Conservation (phyloP, 2,113 vertebrate species). For the Semnornis frantzii region DNA sequence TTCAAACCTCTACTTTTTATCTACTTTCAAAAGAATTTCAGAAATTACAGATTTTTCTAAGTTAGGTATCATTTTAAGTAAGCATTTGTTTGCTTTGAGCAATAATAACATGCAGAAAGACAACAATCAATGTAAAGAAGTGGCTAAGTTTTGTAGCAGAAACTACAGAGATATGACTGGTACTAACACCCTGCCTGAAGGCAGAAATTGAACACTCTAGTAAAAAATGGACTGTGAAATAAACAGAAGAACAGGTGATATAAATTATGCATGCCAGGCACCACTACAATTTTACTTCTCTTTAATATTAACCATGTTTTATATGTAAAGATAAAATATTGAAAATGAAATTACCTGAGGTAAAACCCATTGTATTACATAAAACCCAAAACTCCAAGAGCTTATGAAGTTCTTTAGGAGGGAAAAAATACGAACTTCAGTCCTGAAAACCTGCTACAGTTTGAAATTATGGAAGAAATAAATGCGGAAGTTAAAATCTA, state of each 20-base stretch:
- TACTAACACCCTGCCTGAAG: conserved; percentile 39
- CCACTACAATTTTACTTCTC: conserved; percentile 42
- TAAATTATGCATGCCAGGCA: conserved; percentile 45
- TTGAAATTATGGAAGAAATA: conserved; percentile 34
- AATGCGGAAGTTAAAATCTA: conserved; percentile 31
- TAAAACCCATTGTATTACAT: conserved; percentile 43
- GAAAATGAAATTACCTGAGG: conserved; percentile 60
- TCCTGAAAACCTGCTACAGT: not conserved
- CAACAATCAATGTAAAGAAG: conserved; percentile 50
- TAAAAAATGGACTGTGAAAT: conserved; percentile 58
- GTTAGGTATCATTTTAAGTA: conserved; percentile 2
- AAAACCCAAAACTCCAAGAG: conserved; percentile 13
- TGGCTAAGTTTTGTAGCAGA: conserved; percentile 24
- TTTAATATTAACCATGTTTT: conserved; percentile 59
- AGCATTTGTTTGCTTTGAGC: conserved; percentile 42
- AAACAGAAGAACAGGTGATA: conserved; percentile 53
- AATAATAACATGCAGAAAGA: conserved; percentile 44
- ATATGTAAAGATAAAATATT: conserved; percentile 58
- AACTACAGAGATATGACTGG: conserved; percentile 33
- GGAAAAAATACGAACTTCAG: not conserved
- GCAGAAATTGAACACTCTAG: conserved; percentile 42
- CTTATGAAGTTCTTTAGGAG: conserved; percentile 45
- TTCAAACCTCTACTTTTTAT: not conserved
- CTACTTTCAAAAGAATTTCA: not conserved
- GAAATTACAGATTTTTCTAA: conserved; percentile 6